Base-by-base conservation (phyloP, 1,140 invertebrate genomes). In the Lepidotrigona ventralis region DNA sequence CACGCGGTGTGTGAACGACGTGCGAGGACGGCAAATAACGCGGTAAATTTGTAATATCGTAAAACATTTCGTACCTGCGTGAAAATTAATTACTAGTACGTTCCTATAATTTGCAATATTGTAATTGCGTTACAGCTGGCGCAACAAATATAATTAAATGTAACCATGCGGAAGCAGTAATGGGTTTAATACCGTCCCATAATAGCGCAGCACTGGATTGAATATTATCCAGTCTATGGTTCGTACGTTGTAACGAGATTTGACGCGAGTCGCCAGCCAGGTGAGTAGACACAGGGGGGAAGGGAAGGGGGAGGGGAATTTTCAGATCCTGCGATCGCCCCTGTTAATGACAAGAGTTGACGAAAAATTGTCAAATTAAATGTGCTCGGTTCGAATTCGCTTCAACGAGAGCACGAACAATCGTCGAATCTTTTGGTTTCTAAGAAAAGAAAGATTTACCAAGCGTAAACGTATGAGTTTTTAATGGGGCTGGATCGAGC, bases 61-160 rank as follows among this genome's bases (percentile, higher is more conserved):
- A 71, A 60, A 83, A 75, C 51, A 60, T 53, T 77, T 78, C 46
- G 58, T 56, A 69, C 17, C 64, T 14, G 29, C 21, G 63, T 58
- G 72, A 82, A 70, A 77, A 82, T 77, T 82, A 82, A 77, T 77
- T 77, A 82, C n/a, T 56, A 58, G 53, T 8, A 46, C 53, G 39
- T 77, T 76, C 80, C 39, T 70, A 69, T 77, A 70, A 77, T 77
- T 46, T 46, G 54, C 39, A 82, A 77, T 82, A 82, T 82, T 82
- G 74, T 60, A 82, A 82, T 78, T 77, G 74, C 68, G 21, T 82
- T 78, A 19, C 54, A 70, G 74, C 23, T 71, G 70, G 46, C 51
- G 26, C 75, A 58, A 69, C 66, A 63, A 78, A 78, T 77, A 75
- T 78, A 78, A 83, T 83, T 70, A 69, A 83, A 83, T 56, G 66